phyloP scores from a whole-genome alignment of 2,888 invertebrate species.

The Uropetala carovei region DNA sequence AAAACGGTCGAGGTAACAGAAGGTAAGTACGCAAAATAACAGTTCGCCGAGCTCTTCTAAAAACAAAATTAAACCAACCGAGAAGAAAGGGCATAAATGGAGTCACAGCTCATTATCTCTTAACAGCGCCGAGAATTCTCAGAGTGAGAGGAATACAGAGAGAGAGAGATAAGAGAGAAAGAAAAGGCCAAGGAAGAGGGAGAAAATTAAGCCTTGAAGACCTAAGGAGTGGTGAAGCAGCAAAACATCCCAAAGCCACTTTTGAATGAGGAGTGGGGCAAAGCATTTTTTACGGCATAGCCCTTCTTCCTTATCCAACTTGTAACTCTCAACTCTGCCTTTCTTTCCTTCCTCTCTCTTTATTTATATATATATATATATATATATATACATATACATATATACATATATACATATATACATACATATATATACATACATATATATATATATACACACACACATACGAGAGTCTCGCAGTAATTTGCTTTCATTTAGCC shows the following conservation, averaged over 20 bases:
- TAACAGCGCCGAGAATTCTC: conserved; percentile 3
- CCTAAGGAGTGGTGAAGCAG: neutral
- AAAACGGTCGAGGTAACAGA: neutral
- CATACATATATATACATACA: too few relatives aligned
- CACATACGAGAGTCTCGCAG: too few relatives aligned
- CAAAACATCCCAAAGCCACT: neutral
- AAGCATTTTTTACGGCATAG: too few relatives aligned
- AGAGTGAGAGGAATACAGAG: neutral
- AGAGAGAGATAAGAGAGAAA: neutral
- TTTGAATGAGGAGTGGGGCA: neutral
- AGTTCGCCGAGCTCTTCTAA: neutral
- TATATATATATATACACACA: too few relatives aligned
- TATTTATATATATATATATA: too few relatives aligned
- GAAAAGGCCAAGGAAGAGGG: neutral
- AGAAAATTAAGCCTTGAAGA: too few relatives aligned
- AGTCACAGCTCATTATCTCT: conserved; percentile 36
- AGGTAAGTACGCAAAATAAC: neutral
- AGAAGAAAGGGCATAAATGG: conserved; percentile 11
- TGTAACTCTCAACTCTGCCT: too few relatives aligned
- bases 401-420: too few relatives aligned
- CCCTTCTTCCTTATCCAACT: neutral
- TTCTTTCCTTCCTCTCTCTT: too few relatives aligned
- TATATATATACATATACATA: too few relatives aligned
- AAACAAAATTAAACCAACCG: conserved; percentile 47
- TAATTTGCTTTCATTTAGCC: too few relatives aligned